Evolutionary conservation across 2,888 invertebrate species (phyloP).

Genomic region (Stenodera caucasica): DNA sequence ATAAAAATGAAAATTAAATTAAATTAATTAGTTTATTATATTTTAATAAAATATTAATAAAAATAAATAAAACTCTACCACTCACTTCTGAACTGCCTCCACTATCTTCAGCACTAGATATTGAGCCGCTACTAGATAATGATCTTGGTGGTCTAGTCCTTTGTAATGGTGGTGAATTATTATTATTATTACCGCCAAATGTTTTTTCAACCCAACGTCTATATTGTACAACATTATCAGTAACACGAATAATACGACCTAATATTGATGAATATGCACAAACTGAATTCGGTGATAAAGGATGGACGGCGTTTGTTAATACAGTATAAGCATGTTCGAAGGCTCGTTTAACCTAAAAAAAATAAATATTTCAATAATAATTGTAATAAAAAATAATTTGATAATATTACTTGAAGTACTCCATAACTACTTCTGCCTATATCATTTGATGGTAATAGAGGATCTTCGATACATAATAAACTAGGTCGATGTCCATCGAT

Average conservation of each 20-base stretch:
- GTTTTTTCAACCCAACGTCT: slow-evolving; percentile 67
- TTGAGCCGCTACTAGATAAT: slow-evolving; percentile 51
- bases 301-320: slow-evolving; percentile 73
- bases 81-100: slow-evolving; percentile 53
- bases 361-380: background rate
- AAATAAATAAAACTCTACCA: slow-evolving; percentile 17
- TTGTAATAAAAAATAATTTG: background rate
- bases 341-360: slow-evolving; percentile 75
- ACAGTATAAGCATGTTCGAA: slow-evolving; percentile 95
- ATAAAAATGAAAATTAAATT: no score
- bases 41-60: background rate
- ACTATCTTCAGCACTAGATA: slow-evolving; percentile 52
- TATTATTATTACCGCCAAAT: slow-evolving; percentile 36
- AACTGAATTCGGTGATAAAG: slow-evolving; percentile 59
- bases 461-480: slow-evolving; percentile 96
- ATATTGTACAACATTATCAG: slow-evolving; percentile 86
- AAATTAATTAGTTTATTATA: background rate
- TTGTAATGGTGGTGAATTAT: slow-evolving; percentile 35
- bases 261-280: slow-evolving; percentile 68
- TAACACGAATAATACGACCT: slow-evolving; percentile 89
- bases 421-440: slow-evolving; percentile 98
- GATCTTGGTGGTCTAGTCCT: slow-evolving; percentile 45
- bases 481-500: slow-evolving; percentile 92
- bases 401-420: slow-evolving; percentile 69
- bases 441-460: slow-evolving; percentile 93